phyloP scores from a whole-genome alignment of 2,113 vertebrate genomes.

The Cyprinodon variegatus region DNA sequence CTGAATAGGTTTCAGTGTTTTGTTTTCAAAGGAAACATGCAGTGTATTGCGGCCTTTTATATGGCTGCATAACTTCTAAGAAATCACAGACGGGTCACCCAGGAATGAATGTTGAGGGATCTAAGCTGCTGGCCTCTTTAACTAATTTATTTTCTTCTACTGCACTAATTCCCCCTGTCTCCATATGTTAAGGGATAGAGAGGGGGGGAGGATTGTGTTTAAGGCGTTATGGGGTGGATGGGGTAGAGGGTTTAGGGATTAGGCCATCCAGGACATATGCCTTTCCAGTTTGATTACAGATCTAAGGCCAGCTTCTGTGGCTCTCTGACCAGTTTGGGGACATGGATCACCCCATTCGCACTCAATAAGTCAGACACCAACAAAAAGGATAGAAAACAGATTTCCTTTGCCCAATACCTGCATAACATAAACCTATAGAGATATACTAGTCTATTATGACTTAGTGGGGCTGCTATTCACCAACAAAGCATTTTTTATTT shows the following conservation, averaged over 20 bases:
- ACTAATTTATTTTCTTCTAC: constrained; percentile 76
- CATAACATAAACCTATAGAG: neutral
- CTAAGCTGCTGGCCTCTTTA: constrained; percentile 65
- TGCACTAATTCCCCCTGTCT: constrained; percentile 79
- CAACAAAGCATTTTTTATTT: no score
- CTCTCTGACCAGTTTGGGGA: constrained; percentile 23
- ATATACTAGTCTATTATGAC: neutral
- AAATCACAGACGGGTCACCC: constrained; percentile 56
- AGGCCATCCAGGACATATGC: constrained; percentile 64
- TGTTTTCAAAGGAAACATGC: neutral
- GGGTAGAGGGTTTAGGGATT: constrained; percentile 60
- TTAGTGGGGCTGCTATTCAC: no score
- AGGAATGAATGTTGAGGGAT: constrained; percentile 51
- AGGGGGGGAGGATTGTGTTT: constrained; percentile 25
- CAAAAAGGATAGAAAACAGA: neutral
- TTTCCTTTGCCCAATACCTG: neutral
- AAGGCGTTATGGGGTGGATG: constrained; percentile 8
- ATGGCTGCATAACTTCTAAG: constrained; percentile 40
- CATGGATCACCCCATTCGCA: neutral
- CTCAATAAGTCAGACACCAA: neutral
- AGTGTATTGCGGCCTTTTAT: neutral
- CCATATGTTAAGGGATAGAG: constrained; percentile 70
- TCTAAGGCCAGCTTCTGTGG: constrained; percentile 32
- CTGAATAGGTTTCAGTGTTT: neutral
- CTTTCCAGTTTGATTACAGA: constrained; percentile 48